Evolutionary conservation across 2,888 invertebrate genomes (phyloP).

Genomic region (Tenthredo livida): DNA sequence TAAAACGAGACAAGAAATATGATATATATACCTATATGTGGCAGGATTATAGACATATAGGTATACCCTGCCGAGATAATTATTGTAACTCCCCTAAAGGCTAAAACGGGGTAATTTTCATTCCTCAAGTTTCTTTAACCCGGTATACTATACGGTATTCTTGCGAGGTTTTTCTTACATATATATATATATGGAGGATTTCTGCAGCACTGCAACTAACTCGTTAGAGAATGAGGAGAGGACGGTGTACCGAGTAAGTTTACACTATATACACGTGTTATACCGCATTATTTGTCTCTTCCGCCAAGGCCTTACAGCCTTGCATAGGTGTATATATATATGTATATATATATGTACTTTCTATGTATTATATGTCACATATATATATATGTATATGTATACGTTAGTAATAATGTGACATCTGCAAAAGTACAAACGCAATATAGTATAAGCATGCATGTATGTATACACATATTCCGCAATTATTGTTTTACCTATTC

Average conservation of each 20-base stretch:
- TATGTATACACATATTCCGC: neutral
- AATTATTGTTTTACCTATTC: neutral
- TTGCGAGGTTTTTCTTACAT: neutral
- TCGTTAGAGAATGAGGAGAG: slow-evolving; percentile 17
- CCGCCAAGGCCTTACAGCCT: slow-evolving; percentile 32
- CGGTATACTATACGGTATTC: neutral
- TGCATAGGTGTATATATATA: neutral
- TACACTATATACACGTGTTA: slow-evolving; percentile 27
- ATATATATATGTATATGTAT: neutral
- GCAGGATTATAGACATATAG: neutral
- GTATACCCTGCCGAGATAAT: neutral
- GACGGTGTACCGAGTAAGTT: slow-evolving; percentile 25
- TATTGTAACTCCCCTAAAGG: slow-evolving; percentile 15
- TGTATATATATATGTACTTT: neutral
- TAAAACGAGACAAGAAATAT: neutral
- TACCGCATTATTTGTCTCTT: slow-evolving; percentile 33
- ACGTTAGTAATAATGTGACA: slow-evolving; percentile 10
- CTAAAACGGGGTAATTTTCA: slow-evolving; percentile 6
- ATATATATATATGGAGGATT: neutral
- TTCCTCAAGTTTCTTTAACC: slow-evolving; percentile 2
- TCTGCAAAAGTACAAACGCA: slow-evolving; percentile 8
- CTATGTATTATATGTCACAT: neutral
- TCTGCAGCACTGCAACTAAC: neutral
- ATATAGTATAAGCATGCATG: too few relatives aligned
- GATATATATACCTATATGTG: neutral